These are phyloP conservation scores for Cephalopterus ornatus DNA, from an alignment of 2,113 vertebrate species.

Conservation along the genomic window DNA sequence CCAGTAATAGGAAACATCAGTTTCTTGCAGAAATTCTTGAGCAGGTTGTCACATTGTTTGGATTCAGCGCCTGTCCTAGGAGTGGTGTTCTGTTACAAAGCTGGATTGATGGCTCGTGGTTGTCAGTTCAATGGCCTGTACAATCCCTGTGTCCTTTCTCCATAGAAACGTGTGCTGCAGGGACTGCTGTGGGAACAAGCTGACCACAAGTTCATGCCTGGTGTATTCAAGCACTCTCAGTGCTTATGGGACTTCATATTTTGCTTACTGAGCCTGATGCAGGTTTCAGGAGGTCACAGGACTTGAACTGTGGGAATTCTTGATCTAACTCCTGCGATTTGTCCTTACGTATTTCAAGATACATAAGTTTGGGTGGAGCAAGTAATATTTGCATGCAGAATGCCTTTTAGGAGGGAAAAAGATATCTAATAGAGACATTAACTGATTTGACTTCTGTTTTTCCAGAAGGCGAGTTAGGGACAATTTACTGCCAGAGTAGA, in stretches of 20 bases:
- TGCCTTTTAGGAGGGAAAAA: background rate
- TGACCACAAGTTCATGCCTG: background rate
- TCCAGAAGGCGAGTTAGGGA: background rate
- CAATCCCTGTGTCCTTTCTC: background rate
- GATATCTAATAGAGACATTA: background rate
- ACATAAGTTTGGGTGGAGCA: background rate
- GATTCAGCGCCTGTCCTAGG: background rate
- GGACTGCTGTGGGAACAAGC: background rate
- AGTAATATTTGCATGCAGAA: background rate
- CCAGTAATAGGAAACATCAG: background rate
- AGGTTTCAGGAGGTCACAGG: background rate
- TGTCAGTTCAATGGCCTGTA: background rate
- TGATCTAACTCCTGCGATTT: background rate
- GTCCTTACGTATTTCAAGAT: background rate
- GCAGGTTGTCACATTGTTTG: background rate
- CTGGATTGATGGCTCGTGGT: background rate
- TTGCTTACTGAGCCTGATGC: background rate
- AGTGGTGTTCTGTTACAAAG: background rate
- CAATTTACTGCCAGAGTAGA: background rate
- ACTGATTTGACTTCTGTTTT: background rate
- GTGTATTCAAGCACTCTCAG: background rate
- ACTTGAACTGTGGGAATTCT: background rate
- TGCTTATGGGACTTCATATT: background rate
- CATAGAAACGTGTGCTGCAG: accelerated
- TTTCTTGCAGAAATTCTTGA: background rate